phyloP scores from a whole-genome alignment of 2,797 vertebrate genomes.

The Dermochelys coriacea region DNA sequence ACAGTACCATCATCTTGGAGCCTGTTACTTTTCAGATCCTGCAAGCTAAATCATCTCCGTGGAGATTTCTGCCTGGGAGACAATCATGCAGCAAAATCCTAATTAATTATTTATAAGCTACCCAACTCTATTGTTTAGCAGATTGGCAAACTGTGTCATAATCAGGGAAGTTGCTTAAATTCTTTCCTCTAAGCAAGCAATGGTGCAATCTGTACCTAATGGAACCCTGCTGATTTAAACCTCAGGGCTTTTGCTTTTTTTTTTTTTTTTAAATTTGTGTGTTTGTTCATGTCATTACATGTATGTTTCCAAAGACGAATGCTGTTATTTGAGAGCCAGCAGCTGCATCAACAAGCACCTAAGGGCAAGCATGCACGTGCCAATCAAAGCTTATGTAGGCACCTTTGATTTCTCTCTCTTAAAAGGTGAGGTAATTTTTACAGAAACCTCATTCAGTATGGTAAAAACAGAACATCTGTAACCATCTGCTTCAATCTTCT shows the following conservation, averaged over 20 bases:
- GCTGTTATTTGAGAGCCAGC: slow-evolving; percentile 41
- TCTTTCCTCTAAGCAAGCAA: not conserved
- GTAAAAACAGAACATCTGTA: slow-evolving; percentile 19
- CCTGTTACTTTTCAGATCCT: slow-evolving; percentile 41
- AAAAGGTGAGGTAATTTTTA: slow-evolving; percentile 26
- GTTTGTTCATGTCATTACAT: slow-evolving; percentile 41
- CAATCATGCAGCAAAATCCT: slow-evolving; percentile 55
- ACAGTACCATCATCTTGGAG: slow-evolving; percentile 34
- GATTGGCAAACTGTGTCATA: not conserved
- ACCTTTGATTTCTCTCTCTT: slow-evolving; percentile 33
- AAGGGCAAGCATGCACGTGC: not conserved
- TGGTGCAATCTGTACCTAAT: not conserved
- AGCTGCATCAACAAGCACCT: slow-evolving; percentile 45
- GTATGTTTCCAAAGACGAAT: slow-evolving; percentile 63
- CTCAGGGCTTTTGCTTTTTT: not conserved
- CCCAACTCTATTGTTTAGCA: slow-evolving; percentile 14
- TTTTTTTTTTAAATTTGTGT: not conserved
- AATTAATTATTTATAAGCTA: slow-evolving; percentile 80
- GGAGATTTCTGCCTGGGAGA: slow-evolving; percentile 38
- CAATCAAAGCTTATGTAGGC: accelerated
- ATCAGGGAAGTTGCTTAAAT: not conserved
- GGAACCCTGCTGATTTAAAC: slow-evolving; percentile 15
- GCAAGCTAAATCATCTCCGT: slow-evolving; percentile 39
- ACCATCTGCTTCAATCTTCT: not conserved
- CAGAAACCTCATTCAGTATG: not conserved